Evolutionary conservation across 2,888 invertebrate genomes (phyloP), one percentile per base, ranked within the genome.

Genomic region (Caenorhabditis angaria): DNA sequence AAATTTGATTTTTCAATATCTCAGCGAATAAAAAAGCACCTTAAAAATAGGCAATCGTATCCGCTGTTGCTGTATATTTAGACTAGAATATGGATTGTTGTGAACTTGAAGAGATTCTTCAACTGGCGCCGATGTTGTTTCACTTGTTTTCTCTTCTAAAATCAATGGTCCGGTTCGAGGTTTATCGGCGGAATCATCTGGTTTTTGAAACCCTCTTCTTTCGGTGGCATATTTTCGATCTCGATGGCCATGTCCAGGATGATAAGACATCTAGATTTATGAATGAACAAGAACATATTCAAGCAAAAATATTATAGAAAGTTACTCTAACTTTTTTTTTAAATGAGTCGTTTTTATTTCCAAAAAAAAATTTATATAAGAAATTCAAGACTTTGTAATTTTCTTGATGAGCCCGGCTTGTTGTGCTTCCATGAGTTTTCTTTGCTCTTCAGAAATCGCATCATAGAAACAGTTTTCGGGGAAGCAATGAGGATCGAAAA

Each of bases 1-100:
- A 24, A 18, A 24, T 4, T 51, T 24, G 20, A 25, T 18, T n/a
- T 28, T 61, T 53, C 25, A 48, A 48, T 50, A 51, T 57, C 50
- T 22, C 24, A 20, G 22, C 27, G 24, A 48, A n/a, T 4, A 35
- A 35, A 48, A 14, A 5, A n/a, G 25, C 61, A 88, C 85, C 70
- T 93, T 92, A 87, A 92, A 94, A 75, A 96, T 94, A 0, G 96
- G 96, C 64, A 97, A 89, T 84, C 92, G 91, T 85, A 94, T 93
- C 41, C 94, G 90, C 88, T 97, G 95, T 59, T 93, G 91, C 76
- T 93, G 92, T 67, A 96, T 90, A 0, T 94, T 93, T 67, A 95
- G 90, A 48, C 94, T 93, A 70, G 93, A 91, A 88, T 93, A 91
- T 2, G 93, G 92, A 88, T 97, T 97, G 88, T 93, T 78, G 64